Base-by-base conservation (phyloP, 2,797 vertebrate genomes). In the Protonibea diacanthus region DNA sequence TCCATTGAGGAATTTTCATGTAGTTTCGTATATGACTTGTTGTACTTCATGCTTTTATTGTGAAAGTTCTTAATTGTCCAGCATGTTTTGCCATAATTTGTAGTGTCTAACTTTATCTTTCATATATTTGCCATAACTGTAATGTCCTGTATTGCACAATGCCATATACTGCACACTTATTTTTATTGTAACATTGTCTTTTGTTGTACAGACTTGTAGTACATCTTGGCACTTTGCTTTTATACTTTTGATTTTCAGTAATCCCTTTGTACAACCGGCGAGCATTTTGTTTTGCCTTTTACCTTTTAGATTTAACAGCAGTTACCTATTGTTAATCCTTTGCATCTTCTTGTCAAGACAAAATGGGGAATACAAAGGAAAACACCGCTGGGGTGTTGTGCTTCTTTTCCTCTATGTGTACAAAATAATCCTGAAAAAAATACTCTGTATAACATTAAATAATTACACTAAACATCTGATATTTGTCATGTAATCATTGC, bases 131-230 rank as follows among this genome's bases (percentile, higher is more conserved):
- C 90, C 92, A 94, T 92, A 90, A 85, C 76, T 92, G 86, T 94
- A 92, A 88, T 86, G 88, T 94, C 92, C 91, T 90, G 90, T 94
- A 90, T 93, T 92, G 88, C 91, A 93, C 92, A 95, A 91, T 83
- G 89, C 86, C 89, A 91, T 88, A 74, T 89, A 90, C 91, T 92
- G 90, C 91, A 93, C 90, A 90, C 76, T 83, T 88, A 81, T 80
- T 86, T 86, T 81, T 84, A 80, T 75, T 87, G 88, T 89, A 90
- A 91, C 81, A 88, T 83, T 86, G 78, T 80, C 40, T 85, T 86
- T 91, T 91, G 82, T 93, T 93, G 90, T 92, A 92, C 84, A 89
- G 78, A 89, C 77, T 85, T 78, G 78, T 92, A 94, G 81, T 93
- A 91, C 83, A 92, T 85, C 74, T 80, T 79, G 71, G 92, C 92